A percentile compares a stretch with the other conserved stretches of the same genome.
phyloP scores from a whole-genome alignment of 2,888 invertebrate genomes.

The Eueremaeus valkanovi region DNA sequence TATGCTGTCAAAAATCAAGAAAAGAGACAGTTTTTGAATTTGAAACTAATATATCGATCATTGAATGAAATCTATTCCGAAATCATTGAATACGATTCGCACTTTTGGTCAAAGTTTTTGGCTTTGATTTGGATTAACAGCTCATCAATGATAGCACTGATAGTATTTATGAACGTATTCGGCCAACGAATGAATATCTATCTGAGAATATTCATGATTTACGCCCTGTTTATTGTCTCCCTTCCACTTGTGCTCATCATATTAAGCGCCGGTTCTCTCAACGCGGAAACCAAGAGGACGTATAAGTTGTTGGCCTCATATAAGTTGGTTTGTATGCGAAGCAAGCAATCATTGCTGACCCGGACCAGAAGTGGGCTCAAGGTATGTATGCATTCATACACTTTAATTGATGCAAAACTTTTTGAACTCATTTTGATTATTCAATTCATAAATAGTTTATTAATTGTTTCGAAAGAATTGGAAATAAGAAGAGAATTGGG shows the following conservation, averaged over 20 bases:
- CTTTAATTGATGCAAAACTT: not conserved
- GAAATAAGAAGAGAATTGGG: not conserved
- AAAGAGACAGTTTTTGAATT: not conserved
- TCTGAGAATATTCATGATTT: not conserved
- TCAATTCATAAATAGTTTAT: not conserved
- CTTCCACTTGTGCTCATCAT: not conserved
- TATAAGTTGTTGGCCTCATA: conserved; percentile 1
- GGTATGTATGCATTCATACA: too few species aligned
- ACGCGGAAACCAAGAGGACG: not conserved
- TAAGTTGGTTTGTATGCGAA: not conserved
- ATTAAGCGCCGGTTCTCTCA: not conserved
- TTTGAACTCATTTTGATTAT: not conserved
- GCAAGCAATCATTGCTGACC: not conserved
- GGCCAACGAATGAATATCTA: not conserved
- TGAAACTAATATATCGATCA: not conserved
- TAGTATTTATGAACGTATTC: not conserved
- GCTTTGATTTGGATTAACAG: not conserved
- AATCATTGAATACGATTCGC: not conserved
- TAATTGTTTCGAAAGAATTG: not conserved
- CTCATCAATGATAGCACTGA: not conserved
- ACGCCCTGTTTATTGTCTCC: not conserved
- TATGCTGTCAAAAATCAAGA: not conserved
- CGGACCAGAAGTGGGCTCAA: not conserved
- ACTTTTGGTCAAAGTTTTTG: not conserved
- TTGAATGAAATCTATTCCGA: too few species aligned